Conservation (phyloP, 1,140 invertebrate species). For the Calliopsis andreniformis region DNA sequence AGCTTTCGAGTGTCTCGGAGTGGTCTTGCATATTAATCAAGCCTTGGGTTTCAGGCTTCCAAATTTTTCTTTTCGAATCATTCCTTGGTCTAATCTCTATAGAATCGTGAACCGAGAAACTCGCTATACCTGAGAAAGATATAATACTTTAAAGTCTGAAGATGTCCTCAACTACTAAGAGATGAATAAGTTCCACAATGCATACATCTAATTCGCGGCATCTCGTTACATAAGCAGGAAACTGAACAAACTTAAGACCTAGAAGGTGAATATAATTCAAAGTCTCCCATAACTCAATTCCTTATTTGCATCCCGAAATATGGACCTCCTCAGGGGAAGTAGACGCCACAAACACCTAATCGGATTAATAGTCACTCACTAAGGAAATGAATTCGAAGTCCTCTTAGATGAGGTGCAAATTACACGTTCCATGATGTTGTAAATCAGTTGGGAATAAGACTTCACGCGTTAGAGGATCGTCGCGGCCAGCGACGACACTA, state of each 20-base stretch:
- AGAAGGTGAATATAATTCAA: too few species aligned
- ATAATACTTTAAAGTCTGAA: not conserved
- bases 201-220: too few species aligned
- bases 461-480: slow-evolving; percentile 9
- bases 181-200: too few species aligned
- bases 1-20: too few species aligned
- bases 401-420: not conserved
- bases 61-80: not conserved
- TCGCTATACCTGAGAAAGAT: slow-evolving; percentile 1
- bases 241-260: too few species aligned
- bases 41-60: too few species aligned
- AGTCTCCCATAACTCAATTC: not conserved
- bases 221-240: too few species aligned
- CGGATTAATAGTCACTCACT: not conserved
- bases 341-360: not conserved
- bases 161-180: too few species aligned
- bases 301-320: too few species aligned
- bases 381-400: not conserved
- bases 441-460: slow-evolving; percentile 22
- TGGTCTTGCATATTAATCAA: too few species aligned
- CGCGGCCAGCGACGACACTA: slow-evolving; percentile 6
- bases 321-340: too few species aligned
- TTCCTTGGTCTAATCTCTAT: not conserved
- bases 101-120: too few species aligned
- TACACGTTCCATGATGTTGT: slow-evolving; percentile 6